Evolutionary conservation across 2,113 vertebrate species (phyloP).

Genomic region (Sialia sialis): DNA sequence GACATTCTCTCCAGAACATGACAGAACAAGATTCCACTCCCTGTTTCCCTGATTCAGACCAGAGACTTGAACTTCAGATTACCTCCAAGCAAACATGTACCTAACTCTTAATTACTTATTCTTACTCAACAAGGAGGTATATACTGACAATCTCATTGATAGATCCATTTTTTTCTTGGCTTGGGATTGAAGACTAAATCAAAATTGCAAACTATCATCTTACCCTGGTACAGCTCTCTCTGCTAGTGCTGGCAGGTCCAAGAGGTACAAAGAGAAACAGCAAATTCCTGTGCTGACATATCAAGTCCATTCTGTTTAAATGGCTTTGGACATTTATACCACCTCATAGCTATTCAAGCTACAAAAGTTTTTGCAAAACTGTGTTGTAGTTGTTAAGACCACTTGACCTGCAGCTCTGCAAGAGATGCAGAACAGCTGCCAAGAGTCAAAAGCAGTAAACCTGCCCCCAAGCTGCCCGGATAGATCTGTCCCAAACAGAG

Average conservation of each 20-base stretch:
- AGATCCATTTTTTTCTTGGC: not conserved
- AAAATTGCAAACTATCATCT: not conserved
- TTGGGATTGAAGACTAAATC: not conserved
- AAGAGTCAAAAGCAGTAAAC: not conserved
- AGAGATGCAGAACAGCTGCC: not conserved
- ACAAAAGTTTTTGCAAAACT: not conserved
- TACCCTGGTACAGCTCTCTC: not conserved
- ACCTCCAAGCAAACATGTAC: conserved; percentile 3
- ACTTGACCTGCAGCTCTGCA: not conserved
- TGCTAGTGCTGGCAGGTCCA: not conserved
- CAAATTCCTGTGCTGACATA: not conserved
- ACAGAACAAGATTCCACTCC: conserved; percentile 4
- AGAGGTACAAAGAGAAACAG: not conserved
- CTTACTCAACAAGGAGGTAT: not conserved
- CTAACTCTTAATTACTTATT: not conserved
- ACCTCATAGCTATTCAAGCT: not conserved
- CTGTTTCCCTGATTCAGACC: not conserved
- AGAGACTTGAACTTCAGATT: conserved; percentile 21
- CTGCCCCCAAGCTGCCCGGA: not conserved
- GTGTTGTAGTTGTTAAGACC: not conserved
- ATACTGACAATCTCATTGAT: not conserved
- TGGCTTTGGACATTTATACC: not conserved
- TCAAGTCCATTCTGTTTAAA: not conserved
- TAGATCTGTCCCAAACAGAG: not conserved
- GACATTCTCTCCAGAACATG: not conserved